phyloP scores from a whole-genome alignment of 1,140 invertebrate genomes.

The Neuroterus valhalla region DNA sequence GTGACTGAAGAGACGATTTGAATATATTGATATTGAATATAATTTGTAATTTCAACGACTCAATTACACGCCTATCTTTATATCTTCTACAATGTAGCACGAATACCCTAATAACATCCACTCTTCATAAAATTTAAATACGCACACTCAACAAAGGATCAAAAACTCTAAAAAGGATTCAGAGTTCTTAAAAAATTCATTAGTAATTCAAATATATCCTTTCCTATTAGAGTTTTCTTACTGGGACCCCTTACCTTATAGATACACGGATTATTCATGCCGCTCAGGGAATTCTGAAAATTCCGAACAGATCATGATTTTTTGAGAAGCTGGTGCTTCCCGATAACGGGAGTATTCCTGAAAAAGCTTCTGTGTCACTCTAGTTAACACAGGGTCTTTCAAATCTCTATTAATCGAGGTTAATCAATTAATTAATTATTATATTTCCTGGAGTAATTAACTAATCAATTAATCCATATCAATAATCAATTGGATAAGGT shows the following conservation, averaged over 20 bases:
- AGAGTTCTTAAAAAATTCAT: not conserved
- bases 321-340: not conserved
- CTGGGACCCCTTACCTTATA: conserved; percentile 23
- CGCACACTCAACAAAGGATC: conserved; percentile 12
- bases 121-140: conserved; percentile 14
- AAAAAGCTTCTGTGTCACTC: not conserved
- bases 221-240: not conserved
- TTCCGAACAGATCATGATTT: not conserved
- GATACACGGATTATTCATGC: not conserved
- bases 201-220: not conserved
- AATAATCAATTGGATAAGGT: not conserved
- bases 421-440: not conserved
- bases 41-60: conserved; percentile 27
- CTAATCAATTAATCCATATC: not conserved
- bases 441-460: not conserved
- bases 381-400: not conserved
- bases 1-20: not conserved
- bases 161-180: not conserved
- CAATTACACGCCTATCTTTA: conserved; percentile 28
- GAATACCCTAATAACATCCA: conserved; percentile 2
- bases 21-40: not conserved
- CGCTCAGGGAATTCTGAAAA: not conserved
- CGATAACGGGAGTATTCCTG: not conserved
- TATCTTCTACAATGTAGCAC: conserved; percentile 27
- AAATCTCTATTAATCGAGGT: not conserved